Base-by-base conservation (phyloP, 53 echinoderm and acorn worm species). In the Pentamera pediparva region DNA sequence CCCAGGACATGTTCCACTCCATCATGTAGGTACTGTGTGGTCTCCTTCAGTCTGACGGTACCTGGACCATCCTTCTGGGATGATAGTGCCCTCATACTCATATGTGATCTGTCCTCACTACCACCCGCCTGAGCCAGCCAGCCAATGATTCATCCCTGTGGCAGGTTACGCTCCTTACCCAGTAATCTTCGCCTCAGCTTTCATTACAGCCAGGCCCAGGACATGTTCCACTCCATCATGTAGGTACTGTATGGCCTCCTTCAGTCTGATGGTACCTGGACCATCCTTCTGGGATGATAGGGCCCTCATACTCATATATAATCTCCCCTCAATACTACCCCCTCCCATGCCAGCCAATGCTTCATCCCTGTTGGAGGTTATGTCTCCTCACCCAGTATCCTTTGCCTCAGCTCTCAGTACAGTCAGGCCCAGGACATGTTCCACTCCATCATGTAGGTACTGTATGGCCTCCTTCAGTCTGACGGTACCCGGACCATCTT, bases 381-480 rank as follows among this genome's bases (percentile, higher is more conserved):
- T n/a, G n/a, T n/a, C n/a, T n/a, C n/a, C n/a, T n/a, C n/a, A n/a
- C n/a, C n/a, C n/a, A n/a, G n/a, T n/a, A n/a, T 56, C 56, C 24
- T 62, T 62, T 20, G 28, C 61, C 39, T 93, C 86, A 41, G 93
- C 89, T 61, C 75, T 70, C 50, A 61, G 33, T 15, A 78, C 27
- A 26, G 61, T 54, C 36, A 77, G 32, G 31, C 89, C 84, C 32
- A 93, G 47, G n/a, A 93, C 35, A 49, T 93, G 75, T 51, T 89
- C 70, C 37, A 86, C 34, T 7, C 93, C 93, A 81, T 93, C 84
- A 65, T 93, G 84, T n/a, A 93, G 84, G 59, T 93, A 93, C 33
- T 81, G 65, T 26, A 75, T 78, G 32, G 89, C 84, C 62, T 93
- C 93, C 43, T 86, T 89, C 41, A 32, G 62, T 54, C 39, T 89